Evolutionary conservation across 2,888 invertebrate genomes (phyloP), one percentile per base, ranked within the genome.

Genomic region (Microchrysa polita): DNA sequence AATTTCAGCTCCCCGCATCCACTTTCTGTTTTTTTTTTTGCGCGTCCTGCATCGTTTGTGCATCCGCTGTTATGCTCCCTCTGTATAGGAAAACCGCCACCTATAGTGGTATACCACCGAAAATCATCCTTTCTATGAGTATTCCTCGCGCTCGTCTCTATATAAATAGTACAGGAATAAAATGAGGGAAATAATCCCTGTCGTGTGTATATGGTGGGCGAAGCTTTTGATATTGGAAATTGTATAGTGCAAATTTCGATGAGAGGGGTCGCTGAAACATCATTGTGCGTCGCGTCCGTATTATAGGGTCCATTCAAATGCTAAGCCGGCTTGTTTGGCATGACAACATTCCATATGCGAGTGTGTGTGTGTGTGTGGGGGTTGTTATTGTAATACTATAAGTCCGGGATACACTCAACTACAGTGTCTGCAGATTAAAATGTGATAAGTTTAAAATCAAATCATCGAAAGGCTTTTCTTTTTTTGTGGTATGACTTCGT

Each of bases 391-490:
- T 42, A 42, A 61, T 61, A 61, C 61, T 61, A 63, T 61, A 34
- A 10, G 53, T 23, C 65, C 27, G 23, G n/a, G 27, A 52, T 67
- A 27, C 27, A 67, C 67, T 65, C 48, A 44, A 65, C 65, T 65
- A 44, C 53, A 72, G 44, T 60, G 72, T 72, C 48, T 72, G 53
- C 72, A 75, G 74, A 74, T 75, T 75, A 75, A 75, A 74, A 75
- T 67, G 61, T 74, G 75, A 75, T 74, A 72, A 74, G 75, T 67
- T 75, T 75, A 74, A 75, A 75, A 74, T 73, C 74, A 75, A 34
- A 75, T 74, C 74, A 72, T 48, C 10, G 27, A 73, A 75, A 74
- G 75, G 73, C 60, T 53, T 73, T 75, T 65, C 65, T 71, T 53
- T 73, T 75, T 65, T 67, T 71, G 44, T 52, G 53, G 27, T 53